Conservation (phyloP, 2,888 invertebrate species). For the Calameuta idolon region DNA sequence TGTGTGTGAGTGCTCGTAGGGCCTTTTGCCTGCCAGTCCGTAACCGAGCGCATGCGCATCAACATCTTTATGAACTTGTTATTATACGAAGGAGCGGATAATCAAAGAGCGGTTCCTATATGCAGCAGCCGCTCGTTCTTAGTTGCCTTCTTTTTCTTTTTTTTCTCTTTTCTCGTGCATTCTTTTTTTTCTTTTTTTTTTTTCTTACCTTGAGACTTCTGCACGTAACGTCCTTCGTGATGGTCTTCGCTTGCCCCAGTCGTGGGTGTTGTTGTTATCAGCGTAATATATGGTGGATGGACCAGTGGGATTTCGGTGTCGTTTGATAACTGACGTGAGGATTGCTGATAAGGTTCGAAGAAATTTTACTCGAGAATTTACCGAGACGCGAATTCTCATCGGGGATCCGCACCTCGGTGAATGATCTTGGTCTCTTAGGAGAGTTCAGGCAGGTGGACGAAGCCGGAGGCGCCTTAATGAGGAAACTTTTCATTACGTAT, state of each 20-base stretch:
- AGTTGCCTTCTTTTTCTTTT: constrained; percentile 4
- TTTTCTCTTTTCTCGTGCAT: constrained; percentile 1
- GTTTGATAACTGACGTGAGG: not conserved
- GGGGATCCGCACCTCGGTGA: not conserved
- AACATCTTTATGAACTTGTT: constrained; percentile 64
- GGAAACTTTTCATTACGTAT: constrained; percentile 51
- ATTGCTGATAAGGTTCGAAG: not conserved
- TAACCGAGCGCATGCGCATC: constrained; percentile 44
- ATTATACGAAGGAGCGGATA: constrained; percentile 60
- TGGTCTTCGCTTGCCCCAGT: constrained; percentile 16
- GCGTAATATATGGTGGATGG: not conserved
- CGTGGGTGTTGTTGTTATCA: not conserved
- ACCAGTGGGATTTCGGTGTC: not conserved
- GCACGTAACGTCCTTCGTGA: constrained; percentile 9
- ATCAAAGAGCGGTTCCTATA: constrained; percentile 61
- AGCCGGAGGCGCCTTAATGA: constrained; percentile 33
- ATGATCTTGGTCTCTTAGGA: not conserved
- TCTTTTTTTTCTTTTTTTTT: no score
- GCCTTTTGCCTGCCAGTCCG: constrained; percentile 20
- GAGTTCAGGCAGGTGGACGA: not conserved
- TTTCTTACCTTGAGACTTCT: not conserved
- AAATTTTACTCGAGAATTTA: not conserved
- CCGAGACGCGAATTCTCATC: not conserved
- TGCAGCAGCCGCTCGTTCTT: constrained; percentile 30
- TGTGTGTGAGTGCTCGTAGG: constrained; percentile 32